phyloP scores from a whole-genome alignment of 2,888 invertebrate genomes.

The Diaperis boleti region DNA sequence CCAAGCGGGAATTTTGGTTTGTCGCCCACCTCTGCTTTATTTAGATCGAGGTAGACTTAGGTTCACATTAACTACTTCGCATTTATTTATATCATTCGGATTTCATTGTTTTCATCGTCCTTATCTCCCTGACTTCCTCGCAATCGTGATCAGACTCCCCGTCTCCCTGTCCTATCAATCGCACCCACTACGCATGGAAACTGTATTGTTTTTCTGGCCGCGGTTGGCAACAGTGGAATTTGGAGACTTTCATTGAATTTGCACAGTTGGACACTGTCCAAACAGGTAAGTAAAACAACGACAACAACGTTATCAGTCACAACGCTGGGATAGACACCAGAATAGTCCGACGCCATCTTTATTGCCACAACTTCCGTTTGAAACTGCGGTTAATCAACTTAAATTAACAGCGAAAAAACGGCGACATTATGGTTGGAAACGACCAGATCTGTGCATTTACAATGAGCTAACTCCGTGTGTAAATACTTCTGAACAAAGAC shows the following conservation, averaged over 20 bases:
- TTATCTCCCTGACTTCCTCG: slow-evolving; percentile 27
- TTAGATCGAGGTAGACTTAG: slow-evolving; percentile 62
- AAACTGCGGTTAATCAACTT: slow-evolving; percentile 49
- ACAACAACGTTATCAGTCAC: neutral
- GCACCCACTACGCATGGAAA: too few species aligned
- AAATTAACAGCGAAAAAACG: slow-evolving; percentile 32
- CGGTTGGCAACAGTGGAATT: too few species aligned
- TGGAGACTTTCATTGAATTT: too few species aligned
- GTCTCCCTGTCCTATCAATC: too few species aligned
- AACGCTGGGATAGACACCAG: neutral
- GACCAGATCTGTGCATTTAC: slow-evolving; percentile 12
- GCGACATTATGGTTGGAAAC: slow-evolving; percentile 2
- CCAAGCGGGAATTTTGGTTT: slow-evolving; percentile 63
- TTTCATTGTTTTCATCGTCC: slow-evolving; percentile 40
- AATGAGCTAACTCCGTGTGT: slow-evolving; percentile 10
- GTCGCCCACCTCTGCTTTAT: slow-evolving; percentile 63
- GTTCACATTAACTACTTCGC: slow-evolving; percentile 54
- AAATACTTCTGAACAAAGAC: slow-evolving; percentile 8
- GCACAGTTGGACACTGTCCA: slow-evolving; percentile 15
- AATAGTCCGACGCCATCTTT: slow-evolving; percentile 47
- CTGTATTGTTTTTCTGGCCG: too few species aligned
- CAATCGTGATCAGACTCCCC: too few species aligned
- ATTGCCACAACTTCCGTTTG: slow-evolving; percentile 53
- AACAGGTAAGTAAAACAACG: slow-evolving; percentile 4
- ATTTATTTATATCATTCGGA: slow-evolving; percentile 49